Base-by-base conservation (phyloP, 2,797 vertebrate species). In the Anabacerthia variegaticeps region DNA sequence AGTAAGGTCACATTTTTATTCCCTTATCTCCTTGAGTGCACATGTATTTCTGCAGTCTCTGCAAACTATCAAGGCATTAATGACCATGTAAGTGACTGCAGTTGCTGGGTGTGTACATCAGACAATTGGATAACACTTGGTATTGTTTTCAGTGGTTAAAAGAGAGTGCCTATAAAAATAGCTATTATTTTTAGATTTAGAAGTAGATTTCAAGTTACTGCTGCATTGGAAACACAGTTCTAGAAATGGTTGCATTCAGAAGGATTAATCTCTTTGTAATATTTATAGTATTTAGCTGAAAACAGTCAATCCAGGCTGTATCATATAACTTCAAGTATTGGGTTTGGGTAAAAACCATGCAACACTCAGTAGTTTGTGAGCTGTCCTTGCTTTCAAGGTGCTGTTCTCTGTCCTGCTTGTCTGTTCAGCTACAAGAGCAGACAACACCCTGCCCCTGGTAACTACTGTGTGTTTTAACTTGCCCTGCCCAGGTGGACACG, bases 401-500 rank as follows among this genome's bases (percentile, higher is more conserved):
- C 23, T 83, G 0, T 56, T 56, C 37, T 52, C 51, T 43, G 41
- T 36, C 12, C n/a, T 89, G 19, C 59, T 67, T 28, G 66, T 37
- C 14, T 88, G 12, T 23, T 39, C 7, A 44, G 61, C 61, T 63
- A 32, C 22, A 51, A 32, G 1, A 9, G 75, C 91, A 83, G n/a
- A 28, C 78, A 67, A 28, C 66, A 62, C 32, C 65, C 36, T 41
- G 36, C 30, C 37, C n/a, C 34, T 51, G 62, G n/a, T 90, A 54
- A 66, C 44, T 69, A 0, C 37, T 41, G 49, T n/a, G 58, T 37
- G 36, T 76, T 54, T 91, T 86, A 63, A 91, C 51, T 2, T 76
- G 49, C 88, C 49, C 93, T 44, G 18, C 96, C 55, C 97, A 99
- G 99, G 98, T 99, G 93, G 99, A 99, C 97, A 97, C 92, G 41